Evolutionary conservation across 1,140 invertebrate species (phyloP), one percentile per base, ranked within the genome.

Genomic region (Calephelis nemesis): DNA sequence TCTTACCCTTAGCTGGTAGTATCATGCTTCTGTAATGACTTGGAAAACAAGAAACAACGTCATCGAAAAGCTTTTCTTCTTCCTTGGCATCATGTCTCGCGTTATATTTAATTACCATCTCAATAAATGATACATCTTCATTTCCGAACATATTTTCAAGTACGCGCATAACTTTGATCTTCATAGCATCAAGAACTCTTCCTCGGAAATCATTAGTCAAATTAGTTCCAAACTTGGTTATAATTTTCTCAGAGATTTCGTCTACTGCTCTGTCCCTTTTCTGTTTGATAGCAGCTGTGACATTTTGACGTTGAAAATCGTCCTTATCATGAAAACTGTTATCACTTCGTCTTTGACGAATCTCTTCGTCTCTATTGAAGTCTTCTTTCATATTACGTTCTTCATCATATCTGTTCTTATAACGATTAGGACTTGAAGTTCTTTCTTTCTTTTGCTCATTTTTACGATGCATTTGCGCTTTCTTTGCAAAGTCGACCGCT

Each of bases 91-190:
- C 74, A 19, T 83, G 76, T 58, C 70, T 84, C 12, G 81, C 72
- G 68, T 85, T 85, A 68, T 84, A 91, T 62, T 84, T 87, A 8
- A 87, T 74, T 1, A 87, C 72, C 13, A 85, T 74, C 48, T 91
- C 88, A 63, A 87, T 88, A 54, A 78, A 87, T 6, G 88, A 85
- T 0, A 85, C 76, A 30, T 89, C 85, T 48, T 75, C 65, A 13
- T 76, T 63, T 6, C 79, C 83, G 65, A 84, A 90, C 79, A 88
- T 84, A 10, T 85, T 76, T 8, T 68, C 63, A 7, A 91, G 68
- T 30, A 80, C 77, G 9, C 68, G 68, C 1, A 52, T 47, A 5
- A 91, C n/a, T 7, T 69, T 52, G 7, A 74, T 47, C 39, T 81
- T 78, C 6, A 91, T 12, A 58, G 85, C 82, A 40, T 81, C 74